Evolutionary conservation across 2,888 invertebrate species (phyloP), one percentile per base, ranked within the genome.

Genomic region (Scrobipalpa atriplicella): DNA sequence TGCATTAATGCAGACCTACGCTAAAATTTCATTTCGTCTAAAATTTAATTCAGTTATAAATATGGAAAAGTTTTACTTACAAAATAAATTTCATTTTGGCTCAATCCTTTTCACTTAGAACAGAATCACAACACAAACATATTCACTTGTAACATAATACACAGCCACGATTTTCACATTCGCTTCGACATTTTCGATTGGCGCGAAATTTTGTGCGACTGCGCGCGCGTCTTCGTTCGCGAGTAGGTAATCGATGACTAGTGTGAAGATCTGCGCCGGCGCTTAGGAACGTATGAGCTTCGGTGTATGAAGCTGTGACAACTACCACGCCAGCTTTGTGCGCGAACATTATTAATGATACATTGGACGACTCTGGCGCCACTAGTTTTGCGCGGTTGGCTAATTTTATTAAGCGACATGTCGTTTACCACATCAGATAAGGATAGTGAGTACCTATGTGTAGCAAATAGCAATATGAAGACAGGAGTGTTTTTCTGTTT

Each of bases 41-140:
- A 54, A 21, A 54, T 51, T 51, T 16, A 9, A 29, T 29, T 29
- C 29, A 29, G 7, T 19, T n/a, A 13, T 36, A 29, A 36, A 60
- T 38, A 61, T 41, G 6, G 13, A 47, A 47, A 62, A 21, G 2
- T 64, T 62, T 68, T 71, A 81, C 81, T 79, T 58, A 81, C 79
- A 79, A 66, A 67, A 76, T 65, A 58, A 67, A 69, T 67, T 75
- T 75, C 80, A 81, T 80, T 68, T 67, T 79, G 75, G 66, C 7
- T 51, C 63, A 66, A 67, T 65, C 65, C 65, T 62, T 29, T 56
- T 43, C 36, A 58, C 36, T 16, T 61, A 43, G 56, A 52, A 63
- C 11, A 52, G 64, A 65, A 66, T 66, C 64, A 66, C 61, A 65
- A 47, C 65, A 69, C 64, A n/a, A 39, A 41, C 62, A 62, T 19